phyloP scores from a whole-genome alignment of 1,140 invertebrate genomes.

The Heliconius himera region DNA sequence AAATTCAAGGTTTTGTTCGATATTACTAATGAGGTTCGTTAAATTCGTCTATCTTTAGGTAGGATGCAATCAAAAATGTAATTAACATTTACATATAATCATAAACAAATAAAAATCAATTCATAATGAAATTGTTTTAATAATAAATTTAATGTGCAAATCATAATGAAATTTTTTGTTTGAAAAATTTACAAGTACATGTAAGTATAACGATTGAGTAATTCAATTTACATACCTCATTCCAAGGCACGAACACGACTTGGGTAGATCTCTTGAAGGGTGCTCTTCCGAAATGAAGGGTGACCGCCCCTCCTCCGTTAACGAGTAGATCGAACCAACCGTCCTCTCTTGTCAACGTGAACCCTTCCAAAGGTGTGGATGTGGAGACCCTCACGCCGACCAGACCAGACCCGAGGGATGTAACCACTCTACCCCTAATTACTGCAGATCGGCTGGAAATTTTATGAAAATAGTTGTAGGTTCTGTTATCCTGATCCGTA shows the following conservation, averaged over 20 bases:
- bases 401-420: slow-evolving; percentile 93
- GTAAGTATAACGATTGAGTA: background rate
- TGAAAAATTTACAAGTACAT: slow-evolving; percentile 6
- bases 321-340: slow-evolving; percentile 98
- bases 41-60: background rate
- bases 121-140: background rate
- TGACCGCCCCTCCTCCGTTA: slow-evolving; percentile 97
- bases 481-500: background rate
- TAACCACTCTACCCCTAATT: slow-evolving; percentile 95
- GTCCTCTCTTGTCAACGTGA: slow-evolving; percentile 95
- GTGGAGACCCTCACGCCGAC: slow-evolving; percentile 97
- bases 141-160: too few species aligned
- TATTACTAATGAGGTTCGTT: background rate
- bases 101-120: background rate
- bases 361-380: slow-evolving; percentile 94
- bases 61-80: background rate
- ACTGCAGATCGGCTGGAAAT: slow-evolving; percentile 94
- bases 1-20: background rate
- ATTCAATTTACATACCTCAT: slow-evolving; percentile 86
- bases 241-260: slow-evolving; percentile 98
- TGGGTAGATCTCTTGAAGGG: slow-evolving; percentile 95
- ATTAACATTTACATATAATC: background rate
- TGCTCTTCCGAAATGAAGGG: slow-evolving; percentile 95
- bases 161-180: background rate
- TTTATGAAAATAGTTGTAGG: slow-evolving; percentile 11